A percentile compares a stretch with the other conserved stretches of the same genome.
These are phyloP conservation scores for Odontesthes bonariensis DNA, from an alignment of 2,113 vertebrate species.

Conservation along the genomic window DNA sequence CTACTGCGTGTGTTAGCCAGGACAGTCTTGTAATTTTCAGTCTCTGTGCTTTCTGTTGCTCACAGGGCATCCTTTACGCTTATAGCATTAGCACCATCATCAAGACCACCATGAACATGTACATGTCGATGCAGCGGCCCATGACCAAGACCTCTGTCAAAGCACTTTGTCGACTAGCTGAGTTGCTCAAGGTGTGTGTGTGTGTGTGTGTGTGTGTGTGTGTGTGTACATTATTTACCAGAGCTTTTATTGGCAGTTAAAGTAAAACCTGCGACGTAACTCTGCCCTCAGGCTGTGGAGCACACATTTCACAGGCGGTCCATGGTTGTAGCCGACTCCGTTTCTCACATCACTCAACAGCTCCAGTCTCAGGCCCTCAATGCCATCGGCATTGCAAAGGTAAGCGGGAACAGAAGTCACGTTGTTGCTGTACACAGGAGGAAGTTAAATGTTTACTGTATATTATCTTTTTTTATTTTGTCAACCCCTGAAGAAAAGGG, in stretches of 20 bases:
- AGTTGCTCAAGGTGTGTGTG: constrained; percentile 91
- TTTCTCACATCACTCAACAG: constrained; percentile 94
- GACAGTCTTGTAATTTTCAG: no score
- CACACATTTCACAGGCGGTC: constrained; percentile 95
- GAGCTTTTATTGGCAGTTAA: background rate
- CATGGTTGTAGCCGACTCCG: constrained; percentile 95
- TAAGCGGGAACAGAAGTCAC: constrained; percentile 56
- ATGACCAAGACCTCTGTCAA: constrained; percentile 99
- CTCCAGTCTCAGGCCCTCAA: constrained; percentile 94
- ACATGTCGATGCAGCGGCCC: constrained; percentile 97
- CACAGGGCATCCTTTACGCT: constrained; percentile 95
- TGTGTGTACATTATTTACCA: background rate
- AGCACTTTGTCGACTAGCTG: constrained; percentile 93
- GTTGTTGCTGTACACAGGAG: background rate
- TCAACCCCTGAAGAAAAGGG: constrained; percentile 88
- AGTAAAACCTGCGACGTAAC: background rate
- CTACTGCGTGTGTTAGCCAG: no score
- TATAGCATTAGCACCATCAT: constrained; percentile 95
- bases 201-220: no score
- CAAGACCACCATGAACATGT: constrained; percentile 98
- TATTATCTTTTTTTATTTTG: background rate
- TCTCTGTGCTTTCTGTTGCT: constrained; percentile 18
- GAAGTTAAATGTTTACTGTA: background rate
- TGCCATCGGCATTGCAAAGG: constrained; percentile 92
- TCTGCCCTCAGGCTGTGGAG: constrained; percentile 88